These are phyloP conservation scores for Hycleus phaleratus DNA, from an alignment of 1,140 invertebrate species.

Conservation along the genomic window DNA sequence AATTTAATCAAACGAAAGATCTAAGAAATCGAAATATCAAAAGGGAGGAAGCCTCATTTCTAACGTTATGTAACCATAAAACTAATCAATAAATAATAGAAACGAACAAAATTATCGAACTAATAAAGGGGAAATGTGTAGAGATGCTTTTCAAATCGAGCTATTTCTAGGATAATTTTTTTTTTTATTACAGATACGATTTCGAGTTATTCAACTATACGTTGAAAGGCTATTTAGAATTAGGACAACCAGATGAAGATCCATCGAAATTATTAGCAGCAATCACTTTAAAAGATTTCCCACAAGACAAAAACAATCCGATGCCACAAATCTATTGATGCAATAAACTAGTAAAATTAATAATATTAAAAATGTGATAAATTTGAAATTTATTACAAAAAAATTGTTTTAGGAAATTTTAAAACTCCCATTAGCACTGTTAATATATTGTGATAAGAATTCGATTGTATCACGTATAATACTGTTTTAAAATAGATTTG, in stretches of 20 bases:
- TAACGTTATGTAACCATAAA: neutral
- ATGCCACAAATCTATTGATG: conserved; percentile 14
- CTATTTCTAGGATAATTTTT: no score
- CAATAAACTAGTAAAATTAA: neutral
- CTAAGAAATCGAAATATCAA: no score
- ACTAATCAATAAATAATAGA: conserved; percentile 3
- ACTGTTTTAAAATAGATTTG: conserved; percentile 4
- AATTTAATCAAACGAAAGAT: no score
- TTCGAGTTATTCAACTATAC: conserved; percentile 80
- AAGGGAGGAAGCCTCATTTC: no score
- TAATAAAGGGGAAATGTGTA: no score
- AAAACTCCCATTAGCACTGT: conserved; percentile 7
- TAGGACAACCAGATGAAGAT: conserved; percentile 44
- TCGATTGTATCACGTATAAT: conserved; percentile 3
- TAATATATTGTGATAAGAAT: conserved; percentile 17
- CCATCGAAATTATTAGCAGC: conserved; percentile 33
- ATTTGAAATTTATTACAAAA: neutral
- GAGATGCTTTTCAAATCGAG: no score
- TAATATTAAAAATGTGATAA: conserved; percentile 11
- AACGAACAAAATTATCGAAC: neutral
- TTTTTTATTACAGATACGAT: conserved; percentile 58
- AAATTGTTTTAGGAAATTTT: conserved; percentile 7
- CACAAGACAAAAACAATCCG: conserved; percentile 7
- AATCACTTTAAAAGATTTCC: conserved; percentile 34
- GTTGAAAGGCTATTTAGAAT: conserved; percentile 61